phyloP scores from a whole-genome alignment of 2,797 vertebrate genomes.

The Chrosomus eos region DNA sequence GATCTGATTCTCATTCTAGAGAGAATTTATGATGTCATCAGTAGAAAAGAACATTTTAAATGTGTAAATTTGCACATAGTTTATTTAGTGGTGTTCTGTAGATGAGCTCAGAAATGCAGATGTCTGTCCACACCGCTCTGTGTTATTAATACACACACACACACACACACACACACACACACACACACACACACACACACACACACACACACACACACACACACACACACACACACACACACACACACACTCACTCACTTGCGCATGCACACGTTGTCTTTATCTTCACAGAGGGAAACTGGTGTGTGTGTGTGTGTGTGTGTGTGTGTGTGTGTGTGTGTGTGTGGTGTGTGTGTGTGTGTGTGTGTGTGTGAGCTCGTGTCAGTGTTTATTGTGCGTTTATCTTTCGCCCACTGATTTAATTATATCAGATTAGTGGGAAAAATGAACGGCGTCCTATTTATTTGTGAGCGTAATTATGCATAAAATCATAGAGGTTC shows the following conservation, averaged over 20 bases:
- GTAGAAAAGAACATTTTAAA: too few relatives aligned
- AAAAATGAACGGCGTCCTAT: not conserved
- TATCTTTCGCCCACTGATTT: constrained; percentile 26
- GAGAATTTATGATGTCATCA: not conserved
- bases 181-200: not conserved
- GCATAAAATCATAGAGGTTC: constrained; percentile 14
- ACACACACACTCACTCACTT: not conserved
- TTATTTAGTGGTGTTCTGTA: not conserved
- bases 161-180: not conserved
- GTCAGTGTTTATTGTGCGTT: constrained; percentile 6
- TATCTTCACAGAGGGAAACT: not conserved
- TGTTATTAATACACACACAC: not conserved
- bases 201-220: not conserved
- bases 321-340: too few relatives aligned
- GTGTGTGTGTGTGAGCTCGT: not conserved
- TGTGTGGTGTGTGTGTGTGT: too few relatives aligned
- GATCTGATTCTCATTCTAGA: too few relatives aligned
- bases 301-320: too few relatives aligned
- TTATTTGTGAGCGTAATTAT: constrained; percentile 29
- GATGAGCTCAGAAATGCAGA: not conserved
- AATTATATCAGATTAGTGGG: constrained; percentile 21
- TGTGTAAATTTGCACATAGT: not conserved
- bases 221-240: not conserved
- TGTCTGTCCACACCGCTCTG: not conserved
- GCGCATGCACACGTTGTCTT: not conserved